phyloP scores from a whole-genome alignment of 2,888 invertebrate genomes.

The Drosophila algonquin region DNA sequence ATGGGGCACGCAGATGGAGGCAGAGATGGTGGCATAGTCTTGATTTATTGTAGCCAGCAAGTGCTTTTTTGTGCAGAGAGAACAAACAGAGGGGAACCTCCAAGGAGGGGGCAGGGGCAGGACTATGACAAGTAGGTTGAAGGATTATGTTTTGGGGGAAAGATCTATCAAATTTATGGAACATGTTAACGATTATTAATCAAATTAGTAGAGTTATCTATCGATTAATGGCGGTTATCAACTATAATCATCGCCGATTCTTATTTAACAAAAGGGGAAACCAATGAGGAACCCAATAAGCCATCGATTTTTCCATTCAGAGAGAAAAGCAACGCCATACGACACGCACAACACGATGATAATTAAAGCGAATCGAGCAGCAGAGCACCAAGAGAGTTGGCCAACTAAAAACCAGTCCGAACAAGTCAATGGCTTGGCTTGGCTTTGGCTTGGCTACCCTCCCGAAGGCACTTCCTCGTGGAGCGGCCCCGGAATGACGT shows the following conservation, averaged over 20 bases:
- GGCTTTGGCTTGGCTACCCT: neutral
- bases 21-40: slow-evolving; percentile 23
- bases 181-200: neutral
- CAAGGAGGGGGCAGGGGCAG: neutral
- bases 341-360: slow-evolving; percentile 6
- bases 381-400: slow-evolving; percentile 27
- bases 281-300: neutral
- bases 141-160: neutral
- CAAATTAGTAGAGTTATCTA: neutral
- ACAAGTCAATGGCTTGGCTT: slow-evolving; percentile 31
- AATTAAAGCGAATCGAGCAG: slow-evolving; percentile 26
- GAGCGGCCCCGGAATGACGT: slow-evolving; percentile 55
- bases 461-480: slow-evolving; percentile 51
- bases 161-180: neutral
- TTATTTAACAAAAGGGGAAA: neutral
- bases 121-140: neutral
- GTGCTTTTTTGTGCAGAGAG: slow-evolving; percentile 22
- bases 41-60: slow-evolving; percentile 42
- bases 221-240: neutral
- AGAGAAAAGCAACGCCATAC: neutral
- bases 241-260: neutral
- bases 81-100: slow-evolving; percentile 8
- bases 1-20: slow-evolving; percentile 33
- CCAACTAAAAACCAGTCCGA: slow-evolving; percentile 54
- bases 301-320: neutral